A percentile compares a stretch with the other conserved stretches of the same genome.
Conservation (phyloP, 2,888 invertebrate species). For the Drosophila koepferae region DNA sequence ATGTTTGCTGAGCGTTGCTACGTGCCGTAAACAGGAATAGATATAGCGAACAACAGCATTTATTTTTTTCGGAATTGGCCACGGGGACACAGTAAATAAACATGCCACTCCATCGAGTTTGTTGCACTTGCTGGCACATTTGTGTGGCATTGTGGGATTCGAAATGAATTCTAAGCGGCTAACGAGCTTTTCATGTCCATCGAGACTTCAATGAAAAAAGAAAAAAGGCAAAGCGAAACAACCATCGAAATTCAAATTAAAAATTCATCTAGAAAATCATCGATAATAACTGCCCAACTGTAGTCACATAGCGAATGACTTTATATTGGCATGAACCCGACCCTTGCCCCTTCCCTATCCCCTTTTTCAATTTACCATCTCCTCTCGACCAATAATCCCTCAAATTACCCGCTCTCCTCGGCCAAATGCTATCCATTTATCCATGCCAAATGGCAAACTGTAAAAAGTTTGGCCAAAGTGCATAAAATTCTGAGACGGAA, state of each 20-base stretch:
- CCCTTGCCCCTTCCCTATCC: background rate
- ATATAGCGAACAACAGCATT: conserved; percentile 46
- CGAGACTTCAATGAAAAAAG: conserved; percentile 15
- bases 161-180: conserved; percentile 44
- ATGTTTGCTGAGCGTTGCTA: conserved; percentile 77
- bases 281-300: conserved; percentile 28
- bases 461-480: conserved; percentile 48
- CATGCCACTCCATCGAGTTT: conserved; percentile 55
- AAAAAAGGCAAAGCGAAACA: conserved; percentile 10
- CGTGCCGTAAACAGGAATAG: conserved; percentile 68
- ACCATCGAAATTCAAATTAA: conserved; percentile 26
- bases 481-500: conserved; percentile 39
- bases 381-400: background rate
- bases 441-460: conserved; percentile 39
- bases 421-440: conserved; percentile 8
- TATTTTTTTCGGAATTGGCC: conserved; percentile 52
- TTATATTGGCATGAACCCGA: conserved; percentile 13
- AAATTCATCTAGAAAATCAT: conserved; percentile 35
- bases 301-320: background rate
- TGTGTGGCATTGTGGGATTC: conserved; percentile 31
- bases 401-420: background rate
- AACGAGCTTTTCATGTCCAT: conserved; percentile 48
- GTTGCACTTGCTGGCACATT: conserved; percentile 47
- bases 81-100: conserved; percentile 63
- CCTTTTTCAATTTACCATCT: conserved; percentile 4